Evolutionary conservation across 2,113 vertebrate species (phyloP), one percentile per base, ranked within the genome.

Genomic region (Lagopus leucura): DNA sequence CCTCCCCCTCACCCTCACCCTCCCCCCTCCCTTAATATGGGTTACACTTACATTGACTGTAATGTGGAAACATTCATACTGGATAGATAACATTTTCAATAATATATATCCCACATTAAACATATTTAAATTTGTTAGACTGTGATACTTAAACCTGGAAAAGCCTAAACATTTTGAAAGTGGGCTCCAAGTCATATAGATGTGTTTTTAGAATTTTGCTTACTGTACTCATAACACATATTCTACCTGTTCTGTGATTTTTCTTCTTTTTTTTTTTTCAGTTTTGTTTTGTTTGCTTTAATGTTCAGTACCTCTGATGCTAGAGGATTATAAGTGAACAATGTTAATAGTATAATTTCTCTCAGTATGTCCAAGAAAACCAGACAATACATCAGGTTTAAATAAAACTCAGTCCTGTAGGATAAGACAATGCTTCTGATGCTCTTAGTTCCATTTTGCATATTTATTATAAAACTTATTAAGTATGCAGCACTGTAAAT

Each of bases 331-430:
- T 87, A 88, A 25, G 32, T 32, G 88, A 96, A 93, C 24, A 83
- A 32, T 85, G 14, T 83, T 95, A 94, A 94, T 78, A 90, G 9
- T 27, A 25, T 88, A 96, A 95, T 94, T 88, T 82, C 45, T 40
- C 57, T 86, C 32, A 38, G 10, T 83, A 76, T 86, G 85, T 91
- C 27, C 71, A 86, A 65, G 24, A 76, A 7, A 90, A 11, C 3
- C 36, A n/a, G 69, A 42, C 74, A 96, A 63, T 70, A 97, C 94
- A 96, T 92, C 76, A 91, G 32, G 71, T 88, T 94, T 80, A 70
- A 89, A 64, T 58, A 96, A 87, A 63, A 76, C 67, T 64, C 22
- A 54, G 38, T 70, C 43, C 20, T 94, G 27, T 78, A 90, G 83
- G 82, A 86, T 78, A 94, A 85, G 60, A 63, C 66, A 84, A 77